phyloP scores from a whole-genome alignment of 2,797 vertebrate genomes.

The Acrocephalus scirpaceus region DNA sequence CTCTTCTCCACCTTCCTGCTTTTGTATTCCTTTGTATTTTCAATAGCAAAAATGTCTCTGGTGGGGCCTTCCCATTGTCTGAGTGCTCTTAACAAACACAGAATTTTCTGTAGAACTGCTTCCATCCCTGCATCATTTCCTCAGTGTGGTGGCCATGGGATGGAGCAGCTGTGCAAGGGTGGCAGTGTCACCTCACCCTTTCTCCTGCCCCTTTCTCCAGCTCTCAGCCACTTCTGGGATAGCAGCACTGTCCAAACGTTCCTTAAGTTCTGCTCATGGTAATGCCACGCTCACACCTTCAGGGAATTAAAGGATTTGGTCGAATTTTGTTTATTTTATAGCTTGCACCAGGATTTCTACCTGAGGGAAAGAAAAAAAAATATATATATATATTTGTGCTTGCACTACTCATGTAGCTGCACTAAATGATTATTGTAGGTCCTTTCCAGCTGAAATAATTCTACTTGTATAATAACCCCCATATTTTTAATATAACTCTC shows the following conservation, averaged over 20 bases:
- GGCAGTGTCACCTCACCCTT: neutral
- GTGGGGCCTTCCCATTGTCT: neutral
- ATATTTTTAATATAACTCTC: neutral
- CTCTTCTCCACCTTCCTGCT: neutral
- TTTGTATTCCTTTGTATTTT: neutral
- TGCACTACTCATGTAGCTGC: neutral
- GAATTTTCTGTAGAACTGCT: neutral
- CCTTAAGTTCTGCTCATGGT: neutral
- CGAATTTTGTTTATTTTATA: neutral
- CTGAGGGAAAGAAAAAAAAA: too few relatives aligned
- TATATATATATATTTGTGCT: neutral
- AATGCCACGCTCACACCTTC: neutral
- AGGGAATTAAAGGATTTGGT: neutral
- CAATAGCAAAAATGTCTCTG: neutral
- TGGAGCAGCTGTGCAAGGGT: neutral
- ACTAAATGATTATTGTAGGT: neutral
- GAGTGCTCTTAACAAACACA: neutral
- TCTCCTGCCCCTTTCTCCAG: neutral
- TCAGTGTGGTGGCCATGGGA: fast-evolving
- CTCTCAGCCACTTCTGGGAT: neutral
- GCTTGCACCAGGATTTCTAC: neutral
- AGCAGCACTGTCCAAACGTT: neutral
- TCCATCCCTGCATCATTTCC: neutral
- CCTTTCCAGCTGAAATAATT: neutral
- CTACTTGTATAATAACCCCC: neutral